Conservation (phyloP, 2,113 vertebrate species). For the Phylloscopus whistleri region DNA sequence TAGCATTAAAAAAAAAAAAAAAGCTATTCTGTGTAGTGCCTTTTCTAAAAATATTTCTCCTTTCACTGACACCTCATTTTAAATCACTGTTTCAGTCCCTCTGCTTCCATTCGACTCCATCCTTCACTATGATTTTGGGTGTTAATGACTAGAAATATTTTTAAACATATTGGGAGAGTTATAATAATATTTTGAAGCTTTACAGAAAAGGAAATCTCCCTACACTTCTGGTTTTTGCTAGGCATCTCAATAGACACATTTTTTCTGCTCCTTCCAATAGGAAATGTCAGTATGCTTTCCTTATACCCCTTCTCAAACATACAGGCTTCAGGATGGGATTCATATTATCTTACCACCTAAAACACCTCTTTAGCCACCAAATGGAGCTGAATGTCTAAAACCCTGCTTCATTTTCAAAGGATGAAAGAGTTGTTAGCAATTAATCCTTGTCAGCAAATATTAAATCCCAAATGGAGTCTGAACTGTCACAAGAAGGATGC, state of each 20-base stretch:
- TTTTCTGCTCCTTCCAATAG: not conserved
- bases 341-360: not conserved
- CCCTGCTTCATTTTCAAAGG: not conserved
- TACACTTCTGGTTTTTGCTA: not conserved
- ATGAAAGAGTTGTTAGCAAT: not conserved
- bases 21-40: not conserved
- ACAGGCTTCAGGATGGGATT: not conserved
- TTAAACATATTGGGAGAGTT: not conserved
- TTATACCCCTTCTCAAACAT: not conserved
- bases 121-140: not conserved
- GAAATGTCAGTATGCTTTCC: not conserved
- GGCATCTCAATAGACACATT: not conserved
- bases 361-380: not conserved
- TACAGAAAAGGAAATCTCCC: not conserved
- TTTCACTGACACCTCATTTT: not conserved
- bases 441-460: not conserved
- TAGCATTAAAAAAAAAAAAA: not conserved
- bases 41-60: not conserved
- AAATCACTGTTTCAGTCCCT: not conserved
- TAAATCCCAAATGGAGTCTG: not conserved
- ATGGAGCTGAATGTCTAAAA: not conserved
- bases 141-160: not conserved
- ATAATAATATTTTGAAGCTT: not conserved
- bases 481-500: not conserved
- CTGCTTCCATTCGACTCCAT: not conserved